phyloP scores from a whole-genome alignment of 2,797 vertebrate species.

The Anas bahamensis region DNA sequence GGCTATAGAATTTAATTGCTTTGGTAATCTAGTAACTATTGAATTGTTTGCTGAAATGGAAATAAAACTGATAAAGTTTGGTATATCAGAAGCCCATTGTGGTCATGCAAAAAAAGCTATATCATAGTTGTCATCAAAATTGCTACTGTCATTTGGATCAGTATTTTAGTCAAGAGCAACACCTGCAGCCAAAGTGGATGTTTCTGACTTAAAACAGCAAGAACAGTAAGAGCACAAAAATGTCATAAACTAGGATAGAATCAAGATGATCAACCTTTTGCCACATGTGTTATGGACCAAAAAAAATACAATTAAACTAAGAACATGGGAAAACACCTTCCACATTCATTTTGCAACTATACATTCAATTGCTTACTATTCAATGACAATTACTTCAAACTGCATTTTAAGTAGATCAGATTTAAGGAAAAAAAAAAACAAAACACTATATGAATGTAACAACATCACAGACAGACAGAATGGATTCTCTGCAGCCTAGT shows the following conservation, averaged over 20 bases:
- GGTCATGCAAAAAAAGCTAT: neutral
- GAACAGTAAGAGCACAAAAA: neutral
- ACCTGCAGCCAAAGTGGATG: neutral
- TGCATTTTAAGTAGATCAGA: neutral
- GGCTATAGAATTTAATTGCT: neutral
- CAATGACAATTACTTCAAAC: neutral
- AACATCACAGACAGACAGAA: neutral
- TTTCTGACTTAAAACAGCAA: neutral
- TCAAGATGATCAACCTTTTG: neutral
- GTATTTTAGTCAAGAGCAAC: neutral
- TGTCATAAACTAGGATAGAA: neutral
- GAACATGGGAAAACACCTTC: neutral
- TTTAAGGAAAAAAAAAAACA: too few relatives aligned
- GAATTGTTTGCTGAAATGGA: neutral
- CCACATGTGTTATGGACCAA: neutral
- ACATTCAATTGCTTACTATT: neutral
- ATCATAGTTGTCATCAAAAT: neutral
- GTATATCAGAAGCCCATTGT: neutral
- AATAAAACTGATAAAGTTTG: neutral
- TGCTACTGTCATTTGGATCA: neutral
- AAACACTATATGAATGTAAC: neutral
- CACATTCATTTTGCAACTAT: neutral
- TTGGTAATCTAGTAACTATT: neutral
- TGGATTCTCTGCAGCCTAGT: neutral
- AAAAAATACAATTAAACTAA: neutral